Base-by-base conservation (phyloP, 1,140 invertebrate species). In the Sarcophaga bullata region DNA sequence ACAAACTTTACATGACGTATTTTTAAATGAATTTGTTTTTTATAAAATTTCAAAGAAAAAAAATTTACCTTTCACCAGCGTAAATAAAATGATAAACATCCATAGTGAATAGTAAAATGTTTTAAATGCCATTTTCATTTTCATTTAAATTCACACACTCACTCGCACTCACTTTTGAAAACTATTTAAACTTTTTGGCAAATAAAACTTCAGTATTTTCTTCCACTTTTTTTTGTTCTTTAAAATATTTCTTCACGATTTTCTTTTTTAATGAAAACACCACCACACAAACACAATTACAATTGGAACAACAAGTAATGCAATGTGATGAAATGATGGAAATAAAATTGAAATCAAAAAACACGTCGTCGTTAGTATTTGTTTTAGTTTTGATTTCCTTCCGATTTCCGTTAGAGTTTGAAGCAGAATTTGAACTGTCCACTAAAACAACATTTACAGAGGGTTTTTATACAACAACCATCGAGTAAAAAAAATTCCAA, bases 361-460 rank as follows among this genome's bases (percentile, higher is more conserved):
- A 19, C 10, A n/a, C n/a, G n/a, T n/a, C n/a, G 62, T 50, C 37
- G 9, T 52, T 52, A 50, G 48, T 25, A 76, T 48, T 49, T 76
- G 73, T 49, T 76, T 48, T 68, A 47, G 19, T 76, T 15, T 46
- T 48, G 62, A 19, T 78, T 52, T 52, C n/a, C 75, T 49, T 17
- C 15, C 75, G 48, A 52, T 78, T 78, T 78, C 75, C 75, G 75
- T 78, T 78, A 78, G 75, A 78, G 48, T 78, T 78, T 78, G 75
- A 25, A 19, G 48, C 19, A 78, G n/a, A 78, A 78, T 50, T 78
- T 78, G 50, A 78, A 78, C 75, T 78, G 48, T 78, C 75, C 48
- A 78, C 75, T 50, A 17, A 17, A 76, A 76, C 73, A 48, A 9
- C n/a, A 48, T 78, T 78, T 78, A 78, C 75, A 50, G 7, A 19